Conservation (phyloP, 2,888 invertebrate genomes). For the Tridacna crocea region DNA sequence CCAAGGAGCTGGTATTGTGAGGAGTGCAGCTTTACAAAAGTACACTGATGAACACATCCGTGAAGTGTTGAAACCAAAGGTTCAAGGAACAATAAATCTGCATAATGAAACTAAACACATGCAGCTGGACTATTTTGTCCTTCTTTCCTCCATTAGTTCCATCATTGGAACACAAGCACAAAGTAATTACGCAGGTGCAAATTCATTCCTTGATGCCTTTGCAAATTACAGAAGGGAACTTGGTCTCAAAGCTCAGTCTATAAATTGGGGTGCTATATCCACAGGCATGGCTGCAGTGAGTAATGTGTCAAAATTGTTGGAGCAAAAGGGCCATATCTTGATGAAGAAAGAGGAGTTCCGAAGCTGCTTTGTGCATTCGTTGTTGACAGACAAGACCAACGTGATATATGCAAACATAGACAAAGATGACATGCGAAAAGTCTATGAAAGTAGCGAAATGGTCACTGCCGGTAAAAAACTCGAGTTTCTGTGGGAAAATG, state of each 20-base stretch:
- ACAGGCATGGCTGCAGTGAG: slow-evolving; percentile 56
- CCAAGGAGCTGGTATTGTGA: slow-evolving; percentile 61
- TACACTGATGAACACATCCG: slow-evolving; percentile 46
- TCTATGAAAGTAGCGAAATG: not conserved
- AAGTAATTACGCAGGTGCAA: slow-evolving; percentile 68
- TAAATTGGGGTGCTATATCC: slow-evolving; percentile 71
- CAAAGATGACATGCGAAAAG: not conserved
- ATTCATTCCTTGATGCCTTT: slow-evolving; percentile 67
- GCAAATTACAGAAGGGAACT: slow-evolving; percentile 52
- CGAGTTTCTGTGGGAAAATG: slow-evolving; percentile 4
- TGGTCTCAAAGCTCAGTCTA: slow-evolving; percentile 58
- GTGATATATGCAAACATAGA: slow-evolving; percentile 15
- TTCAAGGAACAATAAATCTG: slow-evolving; percentile 67
- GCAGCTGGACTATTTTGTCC: slow-evolving; percentile 66
- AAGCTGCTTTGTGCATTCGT: slow-evolving; percentile 17
- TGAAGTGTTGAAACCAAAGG: slow-evolving; percentile 49
- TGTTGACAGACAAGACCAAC: slow-evolving; percentile 3
- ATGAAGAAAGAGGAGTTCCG: slow-evolving; percentile 16
- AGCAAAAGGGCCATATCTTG: not conserved
- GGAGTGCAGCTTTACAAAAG: slow-evolving; percentile 35
- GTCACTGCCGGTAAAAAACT: not conserved
- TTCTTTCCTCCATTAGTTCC: slow-evolving; percentile 69
- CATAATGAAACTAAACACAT: slow-evolving; percentile 55
- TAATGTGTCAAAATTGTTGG: slow-evolving; percentile 13
- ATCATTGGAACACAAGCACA: slow-evolving; percentile 68